A percentile compares a stretch with the other conserved stretches of the same genome.
phyloP scores from a whole-genome alignment of 53 echinoderm and acorn worm species.

The Hippasteria phrygiana region DNA sequence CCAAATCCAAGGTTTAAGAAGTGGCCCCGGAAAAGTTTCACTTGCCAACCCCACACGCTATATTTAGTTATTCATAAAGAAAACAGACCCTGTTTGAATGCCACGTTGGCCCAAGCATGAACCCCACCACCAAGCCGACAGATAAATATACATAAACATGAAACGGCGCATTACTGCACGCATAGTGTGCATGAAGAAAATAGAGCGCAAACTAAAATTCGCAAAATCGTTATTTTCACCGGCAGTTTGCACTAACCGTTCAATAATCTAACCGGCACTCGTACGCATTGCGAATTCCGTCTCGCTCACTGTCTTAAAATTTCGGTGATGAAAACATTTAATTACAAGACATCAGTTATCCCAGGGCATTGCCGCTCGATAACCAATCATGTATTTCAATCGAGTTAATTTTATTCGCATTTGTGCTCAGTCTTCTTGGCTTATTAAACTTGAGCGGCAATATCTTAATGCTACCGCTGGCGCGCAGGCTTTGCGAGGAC shows the following conservation, averaged over 20 bases:
- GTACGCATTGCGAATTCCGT: neutral
- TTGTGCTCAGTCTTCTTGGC: neutral
- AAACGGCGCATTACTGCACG: neutral
- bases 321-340: constrained; percentile 4
- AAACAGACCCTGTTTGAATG: too few relatives aligned
- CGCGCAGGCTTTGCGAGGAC: neutral
- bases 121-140: neutral
- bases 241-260: neutral
- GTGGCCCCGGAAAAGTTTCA: too few relatives aligned
- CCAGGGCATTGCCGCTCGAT: neutral
- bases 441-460: neutral
- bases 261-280: neutral
- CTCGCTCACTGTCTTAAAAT: neutral
- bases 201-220: neutral
- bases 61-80: too few relatives aligned
- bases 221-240: neutral
- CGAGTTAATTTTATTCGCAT: neutral
- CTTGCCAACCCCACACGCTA: too few relatives aligned
- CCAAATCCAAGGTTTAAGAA: too few relatives aligned
- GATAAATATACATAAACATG: too few relatives aligned
- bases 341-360: constrained; percentile 10
- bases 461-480: neutral
- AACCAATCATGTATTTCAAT: constrained; percentile 6
- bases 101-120: too few relatives aligned
- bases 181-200: neutral